Conservation (phyloP, 2,888 invertebrate species). For the Philaethria dido region DNA sequence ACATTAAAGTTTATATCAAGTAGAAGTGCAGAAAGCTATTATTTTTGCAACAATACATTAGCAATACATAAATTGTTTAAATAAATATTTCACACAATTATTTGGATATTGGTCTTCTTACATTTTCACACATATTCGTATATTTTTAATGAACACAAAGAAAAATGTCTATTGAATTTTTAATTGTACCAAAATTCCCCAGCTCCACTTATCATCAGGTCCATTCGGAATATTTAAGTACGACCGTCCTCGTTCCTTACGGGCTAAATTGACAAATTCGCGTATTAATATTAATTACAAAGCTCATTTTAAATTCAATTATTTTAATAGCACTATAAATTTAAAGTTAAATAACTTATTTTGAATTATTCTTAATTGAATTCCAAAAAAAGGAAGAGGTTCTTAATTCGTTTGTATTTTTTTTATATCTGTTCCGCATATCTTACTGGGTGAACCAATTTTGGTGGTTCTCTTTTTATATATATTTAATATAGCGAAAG, state of each 20-base stretch:
- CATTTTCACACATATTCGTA: conserved; percentile 6
- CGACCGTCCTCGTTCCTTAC: conserved; percentile 9
- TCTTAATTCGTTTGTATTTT: no score
- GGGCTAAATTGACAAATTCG: conserved; percentile 11
- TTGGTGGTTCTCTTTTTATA: no score
- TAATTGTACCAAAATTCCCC: conserved; percentile 19
- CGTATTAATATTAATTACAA: conserved; percentile 24
- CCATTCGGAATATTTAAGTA: conserved; percentile 29
- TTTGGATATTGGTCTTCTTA: not conserved
- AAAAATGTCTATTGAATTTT: conserved; percentile 21
- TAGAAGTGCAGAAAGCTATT: no score
- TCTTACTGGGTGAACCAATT: no score
- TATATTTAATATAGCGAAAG: no score
- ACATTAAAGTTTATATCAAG: no score
- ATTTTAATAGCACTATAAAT: conserved; percentile 16
- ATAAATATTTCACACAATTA: no score
- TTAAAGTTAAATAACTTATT: not conserved
- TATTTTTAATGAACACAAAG: not conserved
- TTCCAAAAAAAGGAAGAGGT: no score
- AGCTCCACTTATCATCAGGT: conserved; percentile 22
- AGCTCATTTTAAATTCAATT: conserved; percentile 15
- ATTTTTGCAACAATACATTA: no score
- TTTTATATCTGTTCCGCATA: no score
- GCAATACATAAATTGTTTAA: no score
- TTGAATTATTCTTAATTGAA: no score